Base-by-base conservation (phyloP, 2,888 invertebrate genomes). In the Aphidius colemani region DNA sequence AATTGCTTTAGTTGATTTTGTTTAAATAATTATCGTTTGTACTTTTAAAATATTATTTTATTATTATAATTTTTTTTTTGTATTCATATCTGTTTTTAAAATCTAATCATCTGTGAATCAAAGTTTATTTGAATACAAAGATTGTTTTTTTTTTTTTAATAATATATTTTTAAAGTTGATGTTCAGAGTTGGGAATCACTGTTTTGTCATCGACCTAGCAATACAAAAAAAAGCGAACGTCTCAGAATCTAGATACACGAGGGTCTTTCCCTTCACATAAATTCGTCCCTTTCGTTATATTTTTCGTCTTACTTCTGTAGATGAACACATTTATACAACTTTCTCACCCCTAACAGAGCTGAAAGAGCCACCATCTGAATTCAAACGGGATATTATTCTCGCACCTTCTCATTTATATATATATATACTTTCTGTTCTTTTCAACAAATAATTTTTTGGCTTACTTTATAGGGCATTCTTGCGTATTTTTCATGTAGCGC, bases 351-450 rank as follows among this genome's bases (percentile, higher is more conserved):
- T 64, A 39, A 43, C 59, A 48, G 40, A 57, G 5, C n/a, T n/a
- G 55, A 56, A 64, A 45, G 62, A 45, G 62, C 49, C 60, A 46
- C 40, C 46, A 61, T 61, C 56, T 65, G 51, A 66, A 62, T 66
- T 69, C 59, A 53, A 55, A 30, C 66, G 61, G 64, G 66, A 72
- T 72, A 74, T 74, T 74, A 72, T 74, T 72, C 73, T 71, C 5
- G 5, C 73, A 72, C 73, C 73, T 72, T 69, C 69, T 68, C 70
- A 66, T 65, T 18, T 18, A 18, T 18, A 18, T 13, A 13, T 13
- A 13, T 30, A 30, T 30, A 30, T 30, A 30, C 4, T 30, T 30
- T 30, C 5, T 30, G 30, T 30, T 30, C 4, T 30, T 30, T 30
- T 30, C 5, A 30, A 30, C 30, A 3, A 30, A 30, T 30, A 30